Conservation (phyloP, 1,140 invertebrate species). For the Drosophila watanabei region DNA sequence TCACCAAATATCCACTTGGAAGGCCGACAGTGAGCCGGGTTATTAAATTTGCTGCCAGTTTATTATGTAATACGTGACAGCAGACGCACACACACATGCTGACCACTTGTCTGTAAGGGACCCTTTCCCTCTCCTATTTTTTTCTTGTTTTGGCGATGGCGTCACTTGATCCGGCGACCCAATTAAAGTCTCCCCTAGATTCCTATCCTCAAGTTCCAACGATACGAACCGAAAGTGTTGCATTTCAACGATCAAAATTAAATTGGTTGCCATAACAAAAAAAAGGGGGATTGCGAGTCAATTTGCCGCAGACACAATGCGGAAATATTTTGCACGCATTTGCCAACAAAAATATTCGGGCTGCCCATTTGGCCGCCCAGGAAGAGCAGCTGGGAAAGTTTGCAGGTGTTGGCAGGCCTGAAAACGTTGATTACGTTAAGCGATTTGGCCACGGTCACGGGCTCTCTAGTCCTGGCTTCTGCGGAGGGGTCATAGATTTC, state of each 20-base stretch:
- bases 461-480: slow-evolving; percentile 8
- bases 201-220: slow-evolving; percentile 15
- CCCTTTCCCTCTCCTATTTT: slow-evolving; percentile 13
- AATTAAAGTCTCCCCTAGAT: slow-evolving; percentile 59
- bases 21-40: slow-evolving; percentile 40
- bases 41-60: slow-evolving; percentile 81
- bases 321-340: slow-evolving; percentile 67
- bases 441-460: slow-evolving; percentile 64
- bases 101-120: slow-evolving; percentile 2
- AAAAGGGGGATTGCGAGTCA: neutral
- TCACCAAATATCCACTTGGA: slow-evolving; percentile 66
- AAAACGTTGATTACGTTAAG: slow-evolving; percentile 78
- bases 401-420: slow-evolving; percentile 65
- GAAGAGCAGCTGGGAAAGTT: slow-evolving; percentile 61
- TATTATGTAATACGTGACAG: slow-evolving; percentile 81
- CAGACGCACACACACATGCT: slow-evolving; percentile 32
- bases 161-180: slow-evolving; percentile 67
- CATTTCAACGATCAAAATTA: slow-evolving; percentile 72
- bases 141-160: slow-evolving; percentile 51
- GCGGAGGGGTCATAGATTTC: slow-evolving; percentile 57
- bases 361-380: slow-evolving; percentile 21
- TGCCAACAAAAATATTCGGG: slow-evolving; percentile 32
- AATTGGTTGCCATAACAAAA: slow-evolving; percentile 66
- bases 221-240: slow-evolving; percentile 50
- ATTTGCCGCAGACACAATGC: slow-evolving; percentile 60